Conservation (phyloP, 2,888 invertebrate genomes). For the Tortricodes alternella region DNA sequence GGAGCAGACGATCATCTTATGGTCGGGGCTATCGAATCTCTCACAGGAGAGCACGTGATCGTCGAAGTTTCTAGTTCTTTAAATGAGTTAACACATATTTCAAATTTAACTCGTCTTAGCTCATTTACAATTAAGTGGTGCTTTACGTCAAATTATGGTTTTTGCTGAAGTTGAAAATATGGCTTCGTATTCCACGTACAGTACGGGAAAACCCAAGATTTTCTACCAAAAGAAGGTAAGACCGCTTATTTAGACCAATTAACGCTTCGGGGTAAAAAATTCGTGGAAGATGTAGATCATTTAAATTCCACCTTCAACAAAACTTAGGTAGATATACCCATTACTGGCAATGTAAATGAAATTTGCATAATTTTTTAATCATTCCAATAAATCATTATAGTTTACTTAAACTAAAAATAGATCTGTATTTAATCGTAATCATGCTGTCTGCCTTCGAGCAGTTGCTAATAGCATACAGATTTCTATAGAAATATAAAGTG, state of each 20-base stretch:
- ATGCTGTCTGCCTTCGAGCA: neutral
- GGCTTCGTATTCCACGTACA: slow-evolving; percentile 76
- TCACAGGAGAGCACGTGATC: slow-evolving; percentile 60
- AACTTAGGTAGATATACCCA: neutral
- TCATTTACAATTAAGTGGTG: slow-evolving; percentile 62
- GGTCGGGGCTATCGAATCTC: slow-evolving; percentile 57
- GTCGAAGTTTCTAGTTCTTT: slow-evolving; percentile 70
- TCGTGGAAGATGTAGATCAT: neutral
- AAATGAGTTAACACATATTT: slow-evolving; percentile 50
- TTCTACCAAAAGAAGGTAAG: slow-evolving; percentile 81
- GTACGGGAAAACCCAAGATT: slow-evolving; percentile 78
- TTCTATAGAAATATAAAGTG: no score
- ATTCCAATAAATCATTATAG: no score
- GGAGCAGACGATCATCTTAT: slow-evolving; percentile 54
- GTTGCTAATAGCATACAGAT: neutral
- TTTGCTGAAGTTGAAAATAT: slow-evolving; percentile 78
- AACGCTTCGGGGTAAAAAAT: neutral
- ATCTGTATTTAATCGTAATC: neutral
- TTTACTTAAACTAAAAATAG: neutral
- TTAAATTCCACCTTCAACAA: neutral
- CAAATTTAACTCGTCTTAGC: slow-evolving; percentile 61
- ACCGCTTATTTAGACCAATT: slow-evolving; percentile 1
- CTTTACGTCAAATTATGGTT: slow-evolving; percentile 76
- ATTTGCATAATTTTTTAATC: no score
- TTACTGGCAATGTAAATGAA: neutral